Percentiles rank a stretch among this genome's conserved stretches.
Conservation (phyloP, 2,888 invertebrate genomes). For the Eupeodes luniger region DNA sequence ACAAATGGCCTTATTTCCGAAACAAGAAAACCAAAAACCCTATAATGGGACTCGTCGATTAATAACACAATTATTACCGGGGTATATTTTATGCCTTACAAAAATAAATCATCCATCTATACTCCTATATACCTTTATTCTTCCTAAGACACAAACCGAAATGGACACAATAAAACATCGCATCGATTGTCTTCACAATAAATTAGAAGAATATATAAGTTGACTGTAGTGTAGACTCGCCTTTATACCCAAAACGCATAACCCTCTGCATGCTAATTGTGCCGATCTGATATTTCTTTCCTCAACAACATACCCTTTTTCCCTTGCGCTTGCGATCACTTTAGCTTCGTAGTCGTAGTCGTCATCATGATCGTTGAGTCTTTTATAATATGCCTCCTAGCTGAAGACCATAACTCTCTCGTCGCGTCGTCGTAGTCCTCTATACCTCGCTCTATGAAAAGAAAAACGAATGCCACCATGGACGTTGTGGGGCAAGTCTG, state of each 20-base stretch:
- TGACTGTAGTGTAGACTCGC: not conserved
- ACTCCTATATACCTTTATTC: constrained; percentile 1
- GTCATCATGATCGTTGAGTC: constrained; percentile 14
- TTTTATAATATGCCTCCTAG: constrained; percentile 49
- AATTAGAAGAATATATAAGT: constrained; percentile 22
- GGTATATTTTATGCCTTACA: constrained; percentile 21
- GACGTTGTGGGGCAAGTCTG: constrained; percentile 46
- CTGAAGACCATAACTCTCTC: constrained; percentile 64
- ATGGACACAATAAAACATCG: not conserved
- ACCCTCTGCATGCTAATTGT: not conserved
- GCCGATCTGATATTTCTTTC: not conserved
- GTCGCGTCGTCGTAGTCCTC: constrained; percentile 1
- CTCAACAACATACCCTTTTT: not conserved
- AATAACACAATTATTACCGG: constrained; percentile 40
- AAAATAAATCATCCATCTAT: constrained; percentile 16
- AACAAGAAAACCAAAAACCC: not conserved
- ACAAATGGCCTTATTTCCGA: constrained; percentile 13
- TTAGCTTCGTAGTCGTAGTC: not conserved
- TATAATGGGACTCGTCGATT: constrained; percentile 24
- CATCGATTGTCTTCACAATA: constrained; percentile 42
- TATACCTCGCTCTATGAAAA: not conserved
- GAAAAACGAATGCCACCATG: constrained; percentile 50
- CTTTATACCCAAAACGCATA: not conserved
- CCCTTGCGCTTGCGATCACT: not conserved
- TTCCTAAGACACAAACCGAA: constrained; percentile 32